Base-by-base conservation (phyloP, 1,140 invertebrate species). In the Drosophila ogumai region DNA sequence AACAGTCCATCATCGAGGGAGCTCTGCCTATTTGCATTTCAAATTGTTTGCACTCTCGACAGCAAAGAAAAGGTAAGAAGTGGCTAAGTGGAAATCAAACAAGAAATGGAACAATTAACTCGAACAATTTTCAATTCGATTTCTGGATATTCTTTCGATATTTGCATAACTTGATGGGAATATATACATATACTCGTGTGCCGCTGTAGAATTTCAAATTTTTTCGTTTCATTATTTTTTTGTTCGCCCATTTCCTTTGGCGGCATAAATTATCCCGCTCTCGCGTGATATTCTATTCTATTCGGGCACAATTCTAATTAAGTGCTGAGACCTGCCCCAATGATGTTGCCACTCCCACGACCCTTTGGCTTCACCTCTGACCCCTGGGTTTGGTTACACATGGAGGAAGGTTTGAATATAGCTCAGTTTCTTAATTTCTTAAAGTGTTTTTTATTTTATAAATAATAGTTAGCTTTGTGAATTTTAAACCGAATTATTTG, bases 261-360 rank as follows among this genome's bases (percentile, higher is more conserved):
- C 15, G 36, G 74, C 74, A 77, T 77, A 77, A 68, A 76, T 68
- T 77, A 77, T 77, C 64, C 64, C 61, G 34, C 40, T 73, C 40
- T 31, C 38, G 60, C 59, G 64, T 38, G 28, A 31, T 75, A 25
- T 52, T 50, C 71, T 36, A 59, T 63, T 54, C 44, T 49, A 58
- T 65, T 76, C 54, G 31, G 46, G 40, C 60, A 66, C 46, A 76
- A 69, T 78, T 78, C 50, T 78, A 78, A 78, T 78, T 78, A 78
- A 78, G 75, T 69, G 63, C 75, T 43, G 57, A 31, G 75, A 78
- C 75, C 75, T 78, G 75, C 75, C 75, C 75, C 74, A 78, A 78
- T 78, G 64, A 77, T 69, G 74, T 77, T 68, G 63, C 47, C 63
- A 50, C 73, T 58, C 47, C 63, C 47, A 36, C 73, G 34, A 60